Evolutionary conservation across 2,888 invertebrate species (phyloP), one percentile per base, ranked within the genome.

Genomic region (Tachina lurida): DNA sequence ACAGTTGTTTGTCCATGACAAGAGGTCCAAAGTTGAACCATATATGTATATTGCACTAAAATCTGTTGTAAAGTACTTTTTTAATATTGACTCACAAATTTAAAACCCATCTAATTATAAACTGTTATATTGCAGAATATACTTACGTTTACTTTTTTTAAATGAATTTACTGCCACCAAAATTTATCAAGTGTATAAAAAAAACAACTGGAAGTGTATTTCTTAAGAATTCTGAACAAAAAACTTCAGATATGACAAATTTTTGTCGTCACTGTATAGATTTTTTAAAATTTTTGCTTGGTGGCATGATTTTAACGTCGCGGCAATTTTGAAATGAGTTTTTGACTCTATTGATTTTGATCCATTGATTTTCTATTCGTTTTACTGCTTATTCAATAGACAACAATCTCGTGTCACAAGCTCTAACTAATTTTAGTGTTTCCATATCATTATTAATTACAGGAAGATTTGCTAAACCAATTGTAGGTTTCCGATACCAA

Each of bases 401-500:
- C 43, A 63, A 52, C 75, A 43, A 76, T 13, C 67, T 67, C 15
- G 58, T 68, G 19, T 71, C 74, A 41, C 62, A 62, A 7, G 74
- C 74, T 41, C 47, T 60, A 41, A 63, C 54, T 45, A 79, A 65
- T 63, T 63, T 71, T 47, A 71, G 56, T 10, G 63, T 52, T 56
- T 63, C 43, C 5, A 62, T 22, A 13, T n/a, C 62, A 13, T 78
- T 41, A 52, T 78, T 78, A 8, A 71, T 70, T 19, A 63, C 75
- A 54, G 10, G 54, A 9, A 39, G 68, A 77, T 77, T 68, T 77
- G 15, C 4, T 22, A 67, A 77, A 77, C 58, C 58, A 68, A 58
- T 68, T 77, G 19, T 65, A 65, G 31, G 76, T 65, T 76, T 76
- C 65, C 10, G 65, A 67, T 13, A 65, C 76, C 43, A 67, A 45